A percentile compares a stretch with the other conserved stretches of the same genome.
Evolutionary conservation across 2,888 invertebrate species (phyloP).

Genomic region (Gymnoscelis rufifasciata): DNA sequence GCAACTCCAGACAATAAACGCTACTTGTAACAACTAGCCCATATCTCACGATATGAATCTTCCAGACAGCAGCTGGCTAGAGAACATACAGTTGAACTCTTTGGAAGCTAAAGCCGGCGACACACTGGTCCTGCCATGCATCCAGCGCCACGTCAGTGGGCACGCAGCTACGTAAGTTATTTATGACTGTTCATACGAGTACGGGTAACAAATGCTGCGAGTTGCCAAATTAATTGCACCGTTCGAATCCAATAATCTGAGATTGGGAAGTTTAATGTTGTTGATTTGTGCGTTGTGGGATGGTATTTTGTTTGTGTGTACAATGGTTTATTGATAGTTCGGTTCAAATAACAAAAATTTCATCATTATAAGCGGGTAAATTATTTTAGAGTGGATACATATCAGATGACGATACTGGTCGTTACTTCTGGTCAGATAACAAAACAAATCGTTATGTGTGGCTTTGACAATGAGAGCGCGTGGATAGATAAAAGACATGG

Average conservation of each 20-base stretch:
- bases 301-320: no score
- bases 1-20: no score
- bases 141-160: slow-evolving; percentile 56
- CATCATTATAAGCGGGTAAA: no score
- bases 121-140: slow-evolving; percentile 62
- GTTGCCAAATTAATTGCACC: slow-evolving; percentile 28
- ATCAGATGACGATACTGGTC: no score
- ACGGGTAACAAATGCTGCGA: slow-evolving; percentile 21
- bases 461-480: no score
- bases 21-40: background rate
- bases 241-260: slow-evolving; percentile 26
- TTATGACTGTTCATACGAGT: slow-evolving; percentile 25
- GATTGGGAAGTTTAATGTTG: slow-evolving; percentile 17
- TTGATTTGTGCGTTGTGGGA: slow-evolving; percentile 2
- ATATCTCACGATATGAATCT: slow-evolving; percentile 16
- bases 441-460: no score
- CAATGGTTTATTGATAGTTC: no score
- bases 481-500: no score
- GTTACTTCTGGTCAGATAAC: no score
- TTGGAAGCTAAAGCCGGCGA: slow-evolving; percentile 62
- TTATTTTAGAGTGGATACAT: no score
- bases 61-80: slow-evolving; percentile 70
- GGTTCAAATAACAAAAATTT: no score
- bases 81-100: slow-evolving; percentile 64
- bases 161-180: slow-evolving; percentile 61